Percentiles rank a stretch among this genome's conserved stretches.
phyloP scores from a whole-genome alignment of 2,113 vertebrate genomes.

The Daboia siamensis region DNA sequence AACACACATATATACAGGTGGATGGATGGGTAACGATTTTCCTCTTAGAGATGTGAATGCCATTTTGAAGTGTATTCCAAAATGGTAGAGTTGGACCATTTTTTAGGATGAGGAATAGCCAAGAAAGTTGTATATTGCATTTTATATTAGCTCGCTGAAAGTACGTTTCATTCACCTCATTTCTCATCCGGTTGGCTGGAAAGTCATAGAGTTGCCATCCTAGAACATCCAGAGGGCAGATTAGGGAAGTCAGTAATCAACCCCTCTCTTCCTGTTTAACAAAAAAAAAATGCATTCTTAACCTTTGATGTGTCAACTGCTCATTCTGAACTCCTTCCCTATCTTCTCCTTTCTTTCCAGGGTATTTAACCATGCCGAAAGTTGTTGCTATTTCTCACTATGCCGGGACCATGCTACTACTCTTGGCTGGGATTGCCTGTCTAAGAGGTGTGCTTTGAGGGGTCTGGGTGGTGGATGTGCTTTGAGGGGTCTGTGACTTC shows the following conservation, averaged over 20 bases:
- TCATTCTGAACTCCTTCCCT: not conserved
- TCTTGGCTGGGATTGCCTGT: constrained; percentile 84
- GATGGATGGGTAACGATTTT: not conserved
- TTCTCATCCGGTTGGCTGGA: not conserved
- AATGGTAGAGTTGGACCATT: not conserved
- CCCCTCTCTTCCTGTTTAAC: not conserved
- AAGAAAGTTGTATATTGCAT: not conserved
- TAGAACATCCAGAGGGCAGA: not conserved
- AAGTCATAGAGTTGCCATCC: not conserved
- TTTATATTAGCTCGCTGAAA: not conserved
- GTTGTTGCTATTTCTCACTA: constrained; percentile 84
- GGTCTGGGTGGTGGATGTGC: not conserved
- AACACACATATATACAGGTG: not conserved
- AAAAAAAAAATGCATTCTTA: not conserved
- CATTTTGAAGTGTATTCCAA: not conserved
- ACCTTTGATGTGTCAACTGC: not conserved
- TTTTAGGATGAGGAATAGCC: not conserved
- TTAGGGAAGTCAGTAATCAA: not conserved
- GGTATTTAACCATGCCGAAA: constrained; percentile 85
- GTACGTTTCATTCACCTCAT: not conserved
- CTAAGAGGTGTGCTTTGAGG: constrained; percentile 76
- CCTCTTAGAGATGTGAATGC: not conserved
- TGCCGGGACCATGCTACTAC: constrained; percentile 78
- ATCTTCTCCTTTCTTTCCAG: constrained; percentile 46
- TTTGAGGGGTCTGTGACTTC: not conserved